These are phyloP conservation scores for Chaitophorus viminalis DNA, from an alignment of 2,888 invertebrate genomes.

Conservation along the genomic window DNA sequence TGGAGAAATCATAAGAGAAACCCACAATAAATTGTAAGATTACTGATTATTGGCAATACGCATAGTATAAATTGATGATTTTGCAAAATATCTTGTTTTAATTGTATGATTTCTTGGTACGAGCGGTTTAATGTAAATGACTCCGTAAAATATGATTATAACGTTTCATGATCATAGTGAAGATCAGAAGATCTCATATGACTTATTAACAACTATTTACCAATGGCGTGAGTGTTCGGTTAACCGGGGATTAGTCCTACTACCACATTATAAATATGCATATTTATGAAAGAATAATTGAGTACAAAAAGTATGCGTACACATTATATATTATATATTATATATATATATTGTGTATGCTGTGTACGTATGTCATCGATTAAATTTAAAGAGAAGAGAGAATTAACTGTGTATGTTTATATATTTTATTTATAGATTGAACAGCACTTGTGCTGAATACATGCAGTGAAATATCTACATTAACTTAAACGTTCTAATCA, in stretches of 20 bases:
- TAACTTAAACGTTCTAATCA: neutral
- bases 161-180: neutral
- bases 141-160: neutral
- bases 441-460: neutral
- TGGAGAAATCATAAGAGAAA: too few relatives aligned
- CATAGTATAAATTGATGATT: neutral
- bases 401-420: conserved; percentile 6
- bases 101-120: neutral
- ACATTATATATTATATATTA: too few relatives aligned
- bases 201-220: neutral
- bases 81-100: neutral
- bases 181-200: neutral
- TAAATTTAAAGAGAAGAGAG: neutral
- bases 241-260: neutral
- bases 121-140: neutral
- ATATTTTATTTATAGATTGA: conserved; percentile 1
- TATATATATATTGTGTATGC: neutral
- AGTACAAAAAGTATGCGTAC: too few relatives aligned
- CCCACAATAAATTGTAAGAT: too few relatives aligned
- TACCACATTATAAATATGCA: conserved; percentile 8
- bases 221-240: neutral
- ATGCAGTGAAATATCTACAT: neutral
- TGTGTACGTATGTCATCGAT: neutral
- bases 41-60: too few relatives aligned
- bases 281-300: conserved; percentile 4